Evolutionary conservation across 30 jellyfish, hydroid and myxozoan genomes (phyloP).

Genomic region (Chrysaora quinquecirrha): DNA sequence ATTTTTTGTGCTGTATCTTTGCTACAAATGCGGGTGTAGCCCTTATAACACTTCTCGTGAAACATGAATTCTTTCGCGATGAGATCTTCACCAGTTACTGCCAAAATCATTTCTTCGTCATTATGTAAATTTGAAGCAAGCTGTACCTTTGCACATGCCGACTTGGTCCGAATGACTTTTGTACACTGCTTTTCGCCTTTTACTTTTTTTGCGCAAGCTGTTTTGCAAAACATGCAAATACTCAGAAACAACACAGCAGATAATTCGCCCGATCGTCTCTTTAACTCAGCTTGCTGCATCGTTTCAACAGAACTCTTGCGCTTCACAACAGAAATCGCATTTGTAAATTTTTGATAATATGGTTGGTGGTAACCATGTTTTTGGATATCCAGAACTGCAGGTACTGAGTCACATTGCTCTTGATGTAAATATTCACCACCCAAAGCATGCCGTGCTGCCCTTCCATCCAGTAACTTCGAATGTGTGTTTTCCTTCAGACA

Average conservation of each 20-base stretch:
- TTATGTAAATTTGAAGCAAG: not conserved
- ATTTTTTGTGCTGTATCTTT: not conserved
- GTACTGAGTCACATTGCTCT: not conserved
- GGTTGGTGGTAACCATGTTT: not conserved
- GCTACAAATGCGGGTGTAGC: not conserved
- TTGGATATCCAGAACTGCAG: not conserved
- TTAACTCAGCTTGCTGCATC: too few relatives aligned
- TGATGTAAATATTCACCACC: not conserved
- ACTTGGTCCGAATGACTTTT: not conserved
- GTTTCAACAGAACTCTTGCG: too few relatives aligned
- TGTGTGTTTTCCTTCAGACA: too few relatives aligned
- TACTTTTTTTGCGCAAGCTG: not conserved
- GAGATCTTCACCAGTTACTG: slow-evolving; percentile 6
- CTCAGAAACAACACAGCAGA: not conserved
- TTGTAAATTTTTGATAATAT: slow-evolving; percentile 5
- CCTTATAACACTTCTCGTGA: too few relatives aligned
- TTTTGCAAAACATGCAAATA: not conserved
- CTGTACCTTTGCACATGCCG: not conserved
- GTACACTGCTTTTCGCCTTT: not conserved
- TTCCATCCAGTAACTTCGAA: too few relatives aligned
- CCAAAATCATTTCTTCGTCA: not conserved
- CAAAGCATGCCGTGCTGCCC: not conserved
- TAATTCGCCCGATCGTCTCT: too few relatives aligned
- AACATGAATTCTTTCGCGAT: slow-evolving; percentile 8
- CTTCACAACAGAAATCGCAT: slow-evolving; percentile 1